Evolutionary conservation across 1,140 invertebrate genomes (phyloP).

Genomic region (Drosophila nigromelanica): DNA sequence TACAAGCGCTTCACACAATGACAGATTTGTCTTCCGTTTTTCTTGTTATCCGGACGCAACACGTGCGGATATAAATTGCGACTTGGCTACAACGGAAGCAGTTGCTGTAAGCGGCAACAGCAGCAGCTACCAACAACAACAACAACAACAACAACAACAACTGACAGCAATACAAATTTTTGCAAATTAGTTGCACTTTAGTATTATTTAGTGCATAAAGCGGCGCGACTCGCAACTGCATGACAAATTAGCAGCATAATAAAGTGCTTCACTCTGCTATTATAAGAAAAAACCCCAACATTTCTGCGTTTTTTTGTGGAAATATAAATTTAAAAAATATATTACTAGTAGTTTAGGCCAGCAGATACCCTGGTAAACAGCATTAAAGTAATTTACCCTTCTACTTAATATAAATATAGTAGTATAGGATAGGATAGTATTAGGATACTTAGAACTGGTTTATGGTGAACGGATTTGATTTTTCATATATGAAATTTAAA

Average conservation of each 20-base stretch:
- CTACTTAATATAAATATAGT: no score
- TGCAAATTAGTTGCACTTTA: slow-evolving; percentile 73
- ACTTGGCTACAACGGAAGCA: slow-evolving; percentile 32
- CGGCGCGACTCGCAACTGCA: slow-evolving; percentile 49
- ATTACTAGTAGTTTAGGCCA: neutral
- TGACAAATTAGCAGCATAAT: slow-evolving; percentile 72
- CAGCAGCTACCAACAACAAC: slow-evolving; percentile 6
- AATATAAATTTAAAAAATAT: slow-evolving; percentile 9
- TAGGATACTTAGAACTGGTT: no score
- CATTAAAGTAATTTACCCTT: no score
- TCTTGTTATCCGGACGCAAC: slow-evolving; percentile 43
- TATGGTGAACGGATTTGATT: no score
- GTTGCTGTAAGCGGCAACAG: slow-evolving; percentile 36
- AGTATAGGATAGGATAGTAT: no score
- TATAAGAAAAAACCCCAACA: slow-evolving; percentile 34
- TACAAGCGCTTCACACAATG: slow-evolving; percentile 58
- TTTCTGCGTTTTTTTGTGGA: slow-evolving; percentile 28
- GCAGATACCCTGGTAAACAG: neutral
- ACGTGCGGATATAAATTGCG: slow-evolving; percentile 57
- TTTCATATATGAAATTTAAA: no score
- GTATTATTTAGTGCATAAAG: slow-evolving; percentile 69
- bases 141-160: slow-evolving; percentile 20
- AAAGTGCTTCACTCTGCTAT: slow-evolving; percentile 45
- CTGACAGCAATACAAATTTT: slow-evolving; percentile 57
- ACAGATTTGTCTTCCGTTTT: slow-evolving; percentile 62